Evolutionary conservation across 2,113 vertebrate species (phyloP).

Genomic region (Sigmodon hispidus): DNA sequence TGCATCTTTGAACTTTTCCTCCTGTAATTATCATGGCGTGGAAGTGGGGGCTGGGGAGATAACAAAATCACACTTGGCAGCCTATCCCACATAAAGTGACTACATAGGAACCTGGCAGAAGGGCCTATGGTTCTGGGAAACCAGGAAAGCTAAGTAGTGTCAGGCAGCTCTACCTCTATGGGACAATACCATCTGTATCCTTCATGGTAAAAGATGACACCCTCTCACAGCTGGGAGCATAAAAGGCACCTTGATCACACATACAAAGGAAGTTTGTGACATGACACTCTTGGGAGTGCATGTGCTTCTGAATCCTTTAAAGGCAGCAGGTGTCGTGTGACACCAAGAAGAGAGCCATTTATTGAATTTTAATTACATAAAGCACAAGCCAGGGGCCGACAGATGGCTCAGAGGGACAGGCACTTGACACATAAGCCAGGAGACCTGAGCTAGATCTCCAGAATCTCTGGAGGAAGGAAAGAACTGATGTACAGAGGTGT

Average conservation of each 20-base stretch:
- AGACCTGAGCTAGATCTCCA: neutral
- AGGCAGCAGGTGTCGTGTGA: rapidly evolving
- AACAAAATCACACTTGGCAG: neutral
- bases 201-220: neutral
- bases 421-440: neutral
- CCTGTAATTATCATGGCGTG: neutral
- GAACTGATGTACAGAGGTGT: neutral
- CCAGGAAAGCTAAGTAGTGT: neutral
- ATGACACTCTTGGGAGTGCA: rapidly evolving
- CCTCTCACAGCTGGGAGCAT: neutral
- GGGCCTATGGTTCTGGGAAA: neutral
- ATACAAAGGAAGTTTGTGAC: neutral
- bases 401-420: neutral
- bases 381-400: neutral
- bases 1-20: conserved; percentile 1
- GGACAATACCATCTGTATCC: neutral
- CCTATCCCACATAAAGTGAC: neutral
- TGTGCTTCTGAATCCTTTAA: neutral
- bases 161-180: neutral
- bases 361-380: conserved; percentile 17
- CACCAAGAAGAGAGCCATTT: neutral
- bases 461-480: neutral
- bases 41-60: neutral
- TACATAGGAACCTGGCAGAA: neutral
- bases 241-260: neutral